Conservation (phyloP, 1,140 invertebrate species). For the Dinothrombium tinctorium region DNA sequence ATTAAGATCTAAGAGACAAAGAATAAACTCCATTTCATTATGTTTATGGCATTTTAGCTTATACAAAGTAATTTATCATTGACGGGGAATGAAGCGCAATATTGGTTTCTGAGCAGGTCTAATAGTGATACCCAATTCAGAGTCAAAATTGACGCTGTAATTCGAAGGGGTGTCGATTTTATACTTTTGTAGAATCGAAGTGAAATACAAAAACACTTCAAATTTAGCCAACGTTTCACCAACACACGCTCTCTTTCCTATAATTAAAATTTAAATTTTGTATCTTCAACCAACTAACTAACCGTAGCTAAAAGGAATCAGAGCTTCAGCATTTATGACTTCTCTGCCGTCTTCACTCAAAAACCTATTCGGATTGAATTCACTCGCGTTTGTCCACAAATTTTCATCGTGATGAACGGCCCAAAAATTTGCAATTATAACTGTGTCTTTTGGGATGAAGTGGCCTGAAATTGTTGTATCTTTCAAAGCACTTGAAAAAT, state of each 20-base stretch:
- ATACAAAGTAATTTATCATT: too few species aligned
- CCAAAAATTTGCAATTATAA: conserved; percentile 37
- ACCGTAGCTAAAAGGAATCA: conserved; percentile 17
- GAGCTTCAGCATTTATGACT: conserved; percentile 11
- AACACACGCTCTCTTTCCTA: conserved; percentile 13
- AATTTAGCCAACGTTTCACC: conserved; percentile 12
- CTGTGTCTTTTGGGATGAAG: conserved; percentile 15
- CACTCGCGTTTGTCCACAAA: conserved; percentile 39
- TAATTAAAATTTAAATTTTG: too few species aligned
- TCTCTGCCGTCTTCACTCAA: conserved; percentile 18
- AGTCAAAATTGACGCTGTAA: too few species aligned
- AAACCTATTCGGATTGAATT: conserved; percentile 40
- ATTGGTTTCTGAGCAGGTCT: too few species aligned
- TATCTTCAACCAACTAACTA: too few species aligned
- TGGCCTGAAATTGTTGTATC: conserved; percentile 9
- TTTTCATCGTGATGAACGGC: conserved; percentile 38
- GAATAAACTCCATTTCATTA: too few species aligned
- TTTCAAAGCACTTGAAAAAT: conserved; percentile 5
- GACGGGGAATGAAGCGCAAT: too few species aligned
- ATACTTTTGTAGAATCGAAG: conserved; percentile 12
- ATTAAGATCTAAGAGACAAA: too few species aligned
- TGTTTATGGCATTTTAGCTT: too few species aligned
- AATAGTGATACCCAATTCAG: too few species aligned
- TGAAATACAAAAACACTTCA: conserved; percentile 14
- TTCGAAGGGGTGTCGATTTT: too few species aligned